phyloP scores from a whole-genome alignment of 2,797 vertebrate species.

The Halcyon leucocephala region DNA sequence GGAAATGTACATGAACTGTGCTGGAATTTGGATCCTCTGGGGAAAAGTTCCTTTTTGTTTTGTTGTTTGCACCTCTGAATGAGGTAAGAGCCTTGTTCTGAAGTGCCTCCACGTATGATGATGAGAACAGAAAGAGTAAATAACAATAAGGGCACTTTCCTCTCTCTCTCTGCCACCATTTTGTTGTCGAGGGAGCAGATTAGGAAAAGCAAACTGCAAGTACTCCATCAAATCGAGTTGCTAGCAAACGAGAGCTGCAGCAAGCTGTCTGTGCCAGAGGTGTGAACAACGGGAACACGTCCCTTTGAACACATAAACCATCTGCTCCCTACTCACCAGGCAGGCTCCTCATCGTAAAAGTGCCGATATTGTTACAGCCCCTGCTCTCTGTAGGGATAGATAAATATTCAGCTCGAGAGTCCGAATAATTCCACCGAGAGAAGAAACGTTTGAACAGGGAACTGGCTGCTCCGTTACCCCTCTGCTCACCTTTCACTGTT shows the following conservation, averaged over 20 bases:
- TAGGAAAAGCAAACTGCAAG: conserved; percentile 6
- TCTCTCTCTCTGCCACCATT: not conserved
- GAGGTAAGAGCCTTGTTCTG: not conserved
- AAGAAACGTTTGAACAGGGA: not conserved
- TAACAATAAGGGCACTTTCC: not conserved
- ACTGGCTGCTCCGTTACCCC: not conserved
- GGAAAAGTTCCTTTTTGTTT: not conserved
- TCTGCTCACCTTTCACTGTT: not conserved
- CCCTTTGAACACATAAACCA: conserved; percentile 72
- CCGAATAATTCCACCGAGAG: not conserved
- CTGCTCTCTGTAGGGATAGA: not conserved
- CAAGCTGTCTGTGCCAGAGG: conserved; percentile 71
- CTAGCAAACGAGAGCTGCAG: conserved; percentile 52
- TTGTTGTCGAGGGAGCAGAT: not conserved
- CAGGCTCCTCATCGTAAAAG: conserved; percentile 38
- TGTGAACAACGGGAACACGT: conserved; percentile 68
- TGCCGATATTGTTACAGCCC: not conserved
- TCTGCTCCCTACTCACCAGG: conserved; percentile 71
- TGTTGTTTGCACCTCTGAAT: not conserved
- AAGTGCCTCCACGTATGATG: not conserved
- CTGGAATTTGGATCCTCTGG: not conserved
- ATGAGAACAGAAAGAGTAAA: not conserved
- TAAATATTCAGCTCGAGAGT: conserved; percentile 10
- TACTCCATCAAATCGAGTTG: conserved; percentile 17
- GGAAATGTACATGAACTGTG: fast-evolving